These are phyloP conservation scores for Gadus chalcogrammus DNA, from an alignment of 2,113 vertebrate genomes.

Conservation along the genomic window DNA sequence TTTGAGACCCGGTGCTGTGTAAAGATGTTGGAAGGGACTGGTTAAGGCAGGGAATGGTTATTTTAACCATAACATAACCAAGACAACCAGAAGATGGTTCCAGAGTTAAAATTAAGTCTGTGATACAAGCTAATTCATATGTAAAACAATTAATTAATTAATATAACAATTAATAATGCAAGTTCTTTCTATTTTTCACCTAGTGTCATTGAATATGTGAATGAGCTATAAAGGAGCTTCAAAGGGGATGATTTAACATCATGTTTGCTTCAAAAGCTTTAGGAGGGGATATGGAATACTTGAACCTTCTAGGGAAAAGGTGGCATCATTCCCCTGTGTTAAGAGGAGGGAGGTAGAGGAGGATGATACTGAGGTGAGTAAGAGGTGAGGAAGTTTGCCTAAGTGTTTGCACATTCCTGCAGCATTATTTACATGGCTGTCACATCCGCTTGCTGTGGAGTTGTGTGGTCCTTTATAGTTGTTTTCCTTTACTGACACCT, in stretches of 20 bases:
- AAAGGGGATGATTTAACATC: too few relatives aligned
- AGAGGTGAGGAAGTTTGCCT: constrained; percentile 32
- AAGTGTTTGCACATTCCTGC: constrained; percentile 50
- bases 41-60: constrained; percentile 27
- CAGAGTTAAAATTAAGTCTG: too few relatives aligned
- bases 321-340: constrained; percentile 7
- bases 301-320: constrained; percentile 60
- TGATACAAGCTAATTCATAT: too few relatives aligned
- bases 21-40: constrained; percentile 36
- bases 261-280: too few relatives aligned
- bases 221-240: neutral
- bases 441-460: constrained; percentile 44
- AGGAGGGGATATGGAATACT: too few relatives aligned
- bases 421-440: constrained; percentile 65
- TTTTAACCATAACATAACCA: constrained; percentile 1
- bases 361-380: too few relatives aligned
- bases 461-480: constrained; percentile 36
- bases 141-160: too few relatives aligned
- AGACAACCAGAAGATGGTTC: too few relatives aligned
- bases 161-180: too few relatives aligned
- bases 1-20: constrained; percentile 44
- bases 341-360: neutral
- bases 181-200: too few relatives aligned
- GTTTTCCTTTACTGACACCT: constrained; percentile 60
- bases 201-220: too few relatives aligned